Base-by-base conservation (phyloP, 2,888 invertebrate genomes). In the Cerastis rubricosa region DNA sequence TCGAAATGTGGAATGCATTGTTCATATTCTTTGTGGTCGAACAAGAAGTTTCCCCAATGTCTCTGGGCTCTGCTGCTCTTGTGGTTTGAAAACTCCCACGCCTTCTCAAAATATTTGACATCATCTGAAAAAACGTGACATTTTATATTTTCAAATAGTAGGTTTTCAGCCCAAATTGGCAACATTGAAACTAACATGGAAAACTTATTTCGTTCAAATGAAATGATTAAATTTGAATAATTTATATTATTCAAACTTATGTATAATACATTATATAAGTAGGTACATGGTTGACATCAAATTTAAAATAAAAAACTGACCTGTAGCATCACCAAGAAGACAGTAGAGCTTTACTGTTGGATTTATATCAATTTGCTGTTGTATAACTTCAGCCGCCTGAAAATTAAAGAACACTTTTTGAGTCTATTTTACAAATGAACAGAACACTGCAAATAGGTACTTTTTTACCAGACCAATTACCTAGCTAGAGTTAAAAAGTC, bases 321-420 rank as follows among this genome's bases (percentile, higher is more conserved):
- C 97, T 78, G 97, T 97, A 2, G 98, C 98, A 94, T 99, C 99
- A 7, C 99, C 99, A n/a, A 99, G 97, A 61, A 99, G 97, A 93
- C 99, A 99, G 96, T 98, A 98, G 40, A 99, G 94, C 92, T 98
- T 98, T 0, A 99, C 98, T 0, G 98, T 98, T 73, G 99, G 98
- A 76, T 98, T 97, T 80, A 98, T 97, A 4, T 97, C 97, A 76
- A 98, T 94, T 93, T 99, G 98, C 90, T 99, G 97, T 73, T 97
- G 97, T 85, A 99, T 98, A 63, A 99, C 96, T 93, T 98, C 98
- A 12, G 99, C 99, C 0, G 99, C 99, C 97, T 98, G 91, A 68
- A 94, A 91, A 81, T 85, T 85, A 76, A 74, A 69, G 8, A 54
- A 61, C 35, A 40, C 0, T 14, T 12, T 29, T 70, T 45, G 9